A percentile compares a stretch with the other conserved stretches of the same genome.
Evolutionary conservation across 92 coral and sea anemone genomes (phyloP).

Genomic region (Plumapathes pennacea): DNA sequence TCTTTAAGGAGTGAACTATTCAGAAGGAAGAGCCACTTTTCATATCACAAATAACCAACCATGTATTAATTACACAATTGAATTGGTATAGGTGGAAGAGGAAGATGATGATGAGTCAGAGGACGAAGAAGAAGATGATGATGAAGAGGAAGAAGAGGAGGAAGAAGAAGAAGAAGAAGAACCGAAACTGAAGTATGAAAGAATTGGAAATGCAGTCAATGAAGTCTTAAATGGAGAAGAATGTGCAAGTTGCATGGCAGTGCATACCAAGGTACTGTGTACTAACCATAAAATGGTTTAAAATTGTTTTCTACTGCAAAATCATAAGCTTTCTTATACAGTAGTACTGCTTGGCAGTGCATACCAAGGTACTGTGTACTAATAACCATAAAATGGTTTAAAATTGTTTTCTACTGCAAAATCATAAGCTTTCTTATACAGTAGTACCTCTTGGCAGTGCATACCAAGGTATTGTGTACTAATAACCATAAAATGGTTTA

Average conservation of each 20-base stretch:
- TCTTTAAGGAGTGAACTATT: too few species aligned
- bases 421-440: too few species aligned
- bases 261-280: constrained; percentile 88
- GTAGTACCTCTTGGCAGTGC: constrained; percentile 99
- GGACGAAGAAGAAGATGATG: constrained; percentile 52
- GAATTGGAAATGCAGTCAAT: constrained; percentile 92
- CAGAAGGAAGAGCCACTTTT: too few species aligned
- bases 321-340: too few species aligned
- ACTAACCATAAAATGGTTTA: too few species aligned
- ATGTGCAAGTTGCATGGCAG: constrained; percentile 99
- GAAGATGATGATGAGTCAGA: constrained; percentile 23
- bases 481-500: too few species aligned
- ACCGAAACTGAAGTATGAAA: constrained; percentile 93
- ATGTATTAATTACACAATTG: too few species aligned
- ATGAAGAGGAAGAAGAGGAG: constrained; percentile 64
- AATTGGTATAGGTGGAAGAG: too few species aligned
- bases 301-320: too few species aligned
- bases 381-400: too few species aligned
- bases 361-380: constrained; percentile 86
- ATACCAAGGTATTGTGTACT: constrained; percentile 86
- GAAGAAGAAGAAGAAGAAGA: constrained; percentile 92
- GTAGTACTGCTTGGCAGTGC: constrained; percentile 99
- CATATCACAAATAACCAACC: too few species aligned
- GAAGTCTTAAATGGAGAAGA: constrained; percentile 79
- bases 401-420: too few species aligned